Percentiles rank a stretch among this genome's conserved stretches.
phyloP scores from a whole-genome alignment of 2,888 invertebrate genomes.

The Cerastis leucographa region DNA sequence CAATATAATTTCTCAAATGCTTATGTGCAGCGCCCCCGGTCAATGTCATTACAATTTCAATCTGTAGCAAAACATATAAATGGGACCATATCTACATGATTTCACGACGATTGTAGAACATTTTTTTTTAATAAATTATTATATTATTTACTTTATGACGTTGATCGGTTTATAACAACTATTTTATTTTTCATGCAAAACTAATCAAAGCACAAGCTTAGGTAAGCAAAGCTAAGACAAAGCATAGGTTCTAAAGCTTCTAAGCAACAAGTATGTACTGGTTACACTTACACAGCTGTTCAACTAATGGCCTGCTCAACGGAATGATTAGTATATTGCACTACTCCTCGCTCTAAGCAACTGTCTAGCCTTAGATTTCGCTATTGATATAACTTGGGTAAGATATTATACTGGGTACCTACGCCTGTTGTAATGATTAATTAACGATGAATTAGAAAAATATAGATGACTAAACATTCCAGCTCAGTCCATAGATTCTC shows the following conservation, averaged over 20 bases:
- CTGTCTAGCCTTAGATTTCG: neutral
- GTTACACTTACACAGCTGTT: neutral
- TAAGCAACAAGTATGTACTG: neutral
- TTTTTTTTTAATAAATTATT: too few relatives aligned
- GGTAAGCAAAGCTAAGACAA: too few relatives aligned
- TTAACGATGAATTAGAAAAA: neutral
- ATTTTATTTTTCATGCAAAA: neutral
- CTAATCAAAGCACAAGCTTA: too few relatives aligned
- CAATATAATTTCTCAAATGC: neutral
- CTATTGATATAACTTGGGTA: neutral
- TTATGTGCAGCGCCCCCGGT: neutral
- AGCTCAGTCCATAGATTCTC: neutral
- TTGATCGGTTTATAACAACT: neutral
- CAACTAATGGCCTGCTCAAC: neutral
- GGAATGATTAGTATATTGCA: neutral
- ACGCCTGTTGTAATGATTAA: neutral
- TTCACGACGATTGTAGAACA: neutral
- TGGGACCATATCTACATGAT: neutral
- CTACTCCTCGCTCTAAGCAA: neutral
- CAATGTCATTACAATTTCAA: neutral
- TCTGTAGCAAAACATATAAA: neutral
- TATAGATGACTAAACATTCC: neutral
- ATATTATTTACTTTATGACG: too few relatives aligned
- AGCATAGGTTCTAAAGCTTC: neutral
- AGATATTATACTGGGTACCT: neutral